A percentile compares a stretch with the other conserved stretches of the same genome.
These are phyloP conservation scores for Heptranchias perlo DNA, from an alignment of 2,113 vertebrate genomes.

Conservation along the genomic window DNA sequence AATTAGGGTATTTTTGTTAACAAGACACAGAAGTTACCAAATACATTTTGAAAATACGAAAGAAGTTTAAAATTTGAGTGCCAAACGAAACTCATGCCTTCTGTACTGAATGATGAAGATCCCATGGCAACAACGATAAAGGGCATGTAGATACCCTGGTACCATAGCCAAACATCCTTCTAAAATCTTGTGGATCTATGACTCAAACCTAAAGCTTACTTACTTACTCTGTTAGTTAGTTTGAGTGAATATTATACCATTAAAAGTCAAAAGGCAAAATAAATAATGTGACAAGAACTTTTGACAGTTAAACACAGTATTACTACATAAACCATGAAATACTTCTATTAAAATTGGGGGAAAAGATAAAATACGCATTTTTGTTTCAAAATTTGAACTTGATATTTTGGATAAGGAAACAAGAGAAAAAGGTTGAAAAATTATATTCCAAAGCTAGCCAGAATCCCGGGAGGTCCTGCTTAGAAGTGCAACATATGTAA, in stretches of 20 bases:
- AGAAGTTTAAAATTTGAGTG: background rate
- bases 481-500: background rate
- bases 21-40: background rate
- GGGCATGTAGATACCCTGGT: too few relatives aligned
- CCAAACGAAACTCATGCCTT: background rate
- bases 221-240: background rate
- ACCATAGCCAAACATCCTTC: background rate
- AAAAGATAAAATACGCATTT: background rate
- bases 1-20: background rate
- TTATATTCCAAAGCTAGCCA: background rate
- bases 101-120: too few relatives aligned
- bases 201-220: background rate
- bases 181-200: background rate
- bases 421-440: background rate
- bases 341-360: background rate
- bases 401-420: background rate
- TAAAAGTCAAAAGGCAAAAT: background rate
- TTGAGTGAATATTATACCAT: background rate
- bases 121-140: too few relatives aligned
- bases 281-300: background rate
- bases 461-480: background rate
- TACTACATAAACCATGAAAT: background rate
- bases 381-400: background rate
- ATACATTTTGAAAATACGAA: background rate
- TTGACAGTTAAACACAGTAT: background rate